Conservation (phyloP, 1,140 invertebrate species). For the Nomia melanderi region DNA sequence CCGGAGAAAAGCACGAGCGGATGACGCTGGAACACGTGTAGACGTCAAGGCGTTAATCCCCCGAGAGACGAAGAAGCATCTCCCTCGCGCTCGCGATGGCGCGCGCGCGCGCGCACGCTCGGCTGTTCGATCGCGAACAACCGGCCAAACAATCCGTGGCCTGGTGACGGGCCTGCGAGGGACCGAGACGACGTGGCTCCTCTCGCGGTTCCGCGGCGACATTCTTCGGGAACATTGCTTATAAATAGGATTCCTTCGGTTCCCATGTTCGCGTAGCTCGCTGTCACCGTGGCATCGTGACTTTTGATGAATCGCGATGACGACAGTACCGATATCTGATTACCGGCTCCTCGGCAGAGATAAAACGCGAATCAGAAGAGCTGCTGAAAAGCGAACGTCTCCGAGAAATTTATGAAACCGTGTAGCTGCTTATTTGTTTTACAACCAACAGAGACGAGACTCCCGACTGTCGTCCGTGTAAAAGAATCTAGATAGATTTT, state of each 20-base stretch:
- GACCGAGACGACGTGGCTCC: not conserved
- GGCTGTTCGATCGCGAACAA: conserved; percentile 37
- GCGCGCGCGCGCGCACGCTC: not conserved
- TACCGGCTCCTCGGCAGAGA: too few relatives aligned
- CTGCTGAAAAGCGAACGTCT: too few relatives aligned
- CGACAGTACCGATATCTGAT: too few relatives aligned
- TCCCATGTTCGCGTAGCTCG: too few relatives aligned
- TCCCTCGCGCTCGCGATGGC: conserved; percentile 30
- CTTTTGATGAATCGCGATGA: too few relatives aligned
- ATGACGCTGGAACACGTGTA: conserved; percentile 58
- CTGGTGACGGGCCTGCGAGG: not conserved
- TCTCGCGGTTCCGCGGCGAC: not conserved
- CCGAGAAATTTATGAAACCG: too few relatives aligned
- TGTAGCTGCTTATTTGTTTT: too few relatives aligned
- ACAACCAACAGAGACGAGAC: too few relatives aligned
- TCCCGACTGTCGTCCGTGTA: too few relatives aligned
- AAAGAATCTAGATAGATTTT: too few relatives aligned
- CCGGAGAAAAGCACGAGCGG: conserved; percentile 37
- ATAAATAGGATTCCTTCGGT: not conserved
- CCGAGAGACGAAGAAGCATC: conserved; percentile 47
- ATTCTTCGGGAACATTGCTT: not conserved
- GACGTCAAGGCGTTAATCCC: conserved; percentile 57
- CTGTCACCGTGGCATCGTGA: not conserved
- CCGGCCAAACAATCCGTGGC: not conserved
- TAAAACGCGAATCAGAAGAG: too few relatives aligned